Evolutionary conservation across 2,888 invertebrate genomes (phyloP).

Genomic region (Lordiphosa andalusiaca): DNA sequence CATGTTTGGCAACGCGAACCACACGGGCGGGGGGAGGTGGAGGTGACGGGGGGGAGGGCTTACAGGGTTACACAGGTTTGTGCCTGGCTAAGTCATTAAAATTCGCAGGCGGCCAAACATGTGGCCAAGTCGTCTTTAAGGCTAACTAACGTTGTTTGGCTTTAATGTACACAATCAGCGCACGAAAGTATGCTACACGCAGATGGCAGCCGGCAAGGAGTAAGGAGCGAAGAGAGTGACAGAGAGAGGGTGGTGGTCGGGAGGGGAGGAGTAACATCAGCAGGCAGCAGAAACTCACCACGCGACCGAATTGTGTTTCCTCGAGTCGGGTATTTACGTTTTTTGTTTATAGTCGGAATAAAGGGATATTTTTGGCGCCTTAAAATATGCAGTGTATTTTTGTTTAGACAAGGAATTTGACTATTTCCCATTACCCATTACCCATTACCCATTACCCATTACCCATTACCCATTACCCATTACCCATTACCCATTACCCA

Average conservation of each 20-base stretch:
- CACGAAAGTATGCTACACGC: constrained; percentile 62
- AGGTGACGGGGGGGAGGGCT: not conserved
- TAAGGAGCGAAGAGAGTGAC: not conserved
- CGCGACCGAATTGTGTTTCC: constrained; percentile 2
- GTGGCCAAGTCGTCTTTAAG: constrained; percentile 51
- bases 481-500: too few species aligned
- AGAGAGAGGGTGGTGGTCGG: constrained; percentile 6
- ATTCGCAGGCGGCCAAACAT: constrained; percentile 58
- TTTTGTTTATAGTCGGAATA: constrained; percentile 10
- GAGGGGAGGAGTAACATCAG: constrained; percentile 1
- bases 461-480: too few species aligned
- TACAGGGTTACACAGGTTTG: constrained; percentile 6
- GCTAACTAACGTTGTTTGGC: constrained; percentile 39
- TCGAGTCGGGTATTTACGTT: constrained; percentile 5
- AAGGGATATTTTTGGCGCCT: constrained; percentile 10
- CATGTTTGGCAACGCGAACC: constrained; percentile 41
- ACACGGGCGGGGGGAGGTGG: constrained; percentile 5
- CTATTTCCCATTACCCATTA: too few species aligned
- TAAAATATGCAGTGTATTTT: not conserved
- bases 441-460: too few species aligned
- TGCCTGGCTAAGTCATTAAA: constrained; percentile 52
- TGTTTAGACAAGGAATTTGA: too few species aligned
- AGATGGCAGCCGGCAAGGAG: constrained; percentile 18
- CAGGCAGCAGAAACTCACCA: constrained; percentile 13
- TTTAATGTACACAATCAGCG: constrained; percentile 64